A percentile compares a stretch with the other conserved stretches of the same genome.
Conservation (phyloP, 2,888 invertebrate genomes). For the Eretmocerus hayati region DNA sequence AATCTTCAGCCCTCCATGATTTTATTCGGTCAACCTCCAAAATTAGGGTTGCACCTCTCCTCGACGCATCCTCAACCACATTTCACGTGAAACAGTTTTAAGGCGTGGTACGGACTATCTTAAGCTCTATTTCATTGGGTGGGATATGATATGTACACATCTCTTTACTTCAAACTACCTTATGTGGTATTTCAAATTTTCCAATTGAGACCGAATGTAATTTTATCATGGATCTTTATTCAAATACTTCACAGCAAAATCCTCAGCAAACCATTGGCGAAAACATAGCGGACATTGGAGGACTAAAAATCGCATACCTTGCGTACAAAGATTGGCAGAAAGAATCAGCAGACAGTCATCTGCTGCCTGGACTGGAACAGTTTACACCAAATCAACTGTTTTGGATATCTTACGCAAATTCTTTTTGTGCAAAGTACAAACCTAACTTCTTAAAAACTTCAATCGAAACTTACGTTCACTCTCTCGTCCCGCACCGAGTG, state of each 20-base stretch:
- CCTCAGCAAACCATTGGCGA: conserved; percentile 90
- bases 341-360: conserved; percentile 58
- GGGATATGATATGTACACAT: too few relatives aligned
- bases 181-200: too few relatives aligned
- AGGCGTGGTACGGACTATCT: too few relatives aligned
- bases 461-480: conserved; percentile 71
- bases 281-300: conserved; percentile 93
- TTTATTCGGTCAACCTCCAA: too few relatives aligned
- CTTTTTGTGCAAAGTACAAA: conserved; percentile 54
- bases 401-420: conserved; percentile 25
- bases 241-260: conserved; percentile 68
- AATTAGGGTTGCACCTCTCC: too few relatives aligned
- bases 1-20: too few relatives aligned
- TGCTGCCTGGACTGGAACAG: conserved; percentile 66
- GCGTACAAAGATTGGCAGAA: conserved; percentile 72
- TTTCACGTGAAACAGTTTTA: too few relatives aligned
- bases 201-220: too few relatives aligned
- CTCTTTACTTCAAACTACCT: too few relatives aligned
- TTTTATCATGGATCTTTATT: too few relatives aligned
- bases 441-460: conserved; percentile 68
- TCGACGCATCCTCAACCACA: too few relatives aligned
- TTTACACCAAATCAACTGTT: conserved; percentile 51
- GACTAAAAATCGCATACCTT: conserved; percentile 82
- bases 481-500: conserved; percentile 58
- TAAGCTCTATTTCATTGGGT: too few relatives aligned